Evolutionary conservation across 2,113 vertebrate species (phyloP).

Genomic region (Saimiri boliviensis): DNA sequence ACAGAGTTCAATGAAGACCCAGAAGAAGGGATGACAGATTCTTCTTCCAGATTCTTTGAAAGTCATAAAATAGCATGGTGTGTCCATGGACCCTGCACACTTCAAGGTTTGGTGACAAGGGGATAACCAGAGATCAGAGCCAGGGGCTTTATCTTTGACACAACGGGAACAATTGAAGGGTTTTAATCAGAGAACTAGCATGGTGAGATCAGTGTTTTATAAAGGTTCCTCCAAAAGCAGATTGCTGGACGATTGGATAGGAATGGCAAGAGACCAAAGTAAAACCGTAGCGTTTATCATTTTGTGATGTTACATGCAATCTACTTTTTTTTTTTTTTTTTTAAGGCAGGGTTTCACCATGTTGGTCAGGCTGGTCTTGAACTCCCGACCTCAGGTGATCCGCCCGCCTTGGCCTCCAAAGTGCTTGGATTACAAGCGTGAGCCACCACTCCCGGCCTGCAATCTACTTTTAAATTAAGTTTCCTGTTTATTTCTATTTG

Average conservation of each 20-base stretch:
- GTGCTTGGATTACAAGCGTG: too few relatives aligned
- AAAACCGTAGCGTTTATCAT: not conserved
- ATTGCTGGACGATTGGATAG: not conserved
- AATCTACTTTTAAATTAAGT: not conserved
- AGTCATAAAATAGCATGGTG: not conserved
- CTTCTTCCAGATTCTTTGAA: not conserved
- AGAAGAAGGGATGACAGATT: not conserved
- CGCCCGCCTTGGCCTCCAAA: too few relatives aligned
- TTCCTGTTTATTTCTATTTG: not conserved
- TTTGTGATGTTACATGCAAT: not conserved
- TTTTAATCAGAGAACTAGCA: not conserved
- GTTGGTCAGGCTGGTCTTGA: too few relatives aligned
- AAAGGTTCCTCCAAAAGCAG: conserved; percentile 3
- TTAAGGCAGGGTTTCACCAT: too few relatives aligned
- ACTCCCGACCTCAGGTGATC: too few relatives aligned
- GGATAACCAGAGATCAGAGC: not conserved
- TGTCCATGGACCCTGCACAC: not conserved
- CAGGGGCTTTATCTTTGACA: not conserved
- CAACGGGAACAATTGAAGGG: not conserved
- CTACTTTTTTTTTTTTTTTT: too few relatives aligned
- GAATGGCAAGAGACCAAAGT: not conserved
- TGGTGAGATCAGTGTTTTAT: not conserved
- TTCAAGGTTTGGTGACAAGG: not conserved
- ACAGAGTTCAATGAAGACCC: not conserved
- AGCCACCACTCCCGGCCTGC: too few relatives aligned